Base-by-base conservation (phyloP, 2,113 vertebrate species). In the Glaucomys volans region DNA sequence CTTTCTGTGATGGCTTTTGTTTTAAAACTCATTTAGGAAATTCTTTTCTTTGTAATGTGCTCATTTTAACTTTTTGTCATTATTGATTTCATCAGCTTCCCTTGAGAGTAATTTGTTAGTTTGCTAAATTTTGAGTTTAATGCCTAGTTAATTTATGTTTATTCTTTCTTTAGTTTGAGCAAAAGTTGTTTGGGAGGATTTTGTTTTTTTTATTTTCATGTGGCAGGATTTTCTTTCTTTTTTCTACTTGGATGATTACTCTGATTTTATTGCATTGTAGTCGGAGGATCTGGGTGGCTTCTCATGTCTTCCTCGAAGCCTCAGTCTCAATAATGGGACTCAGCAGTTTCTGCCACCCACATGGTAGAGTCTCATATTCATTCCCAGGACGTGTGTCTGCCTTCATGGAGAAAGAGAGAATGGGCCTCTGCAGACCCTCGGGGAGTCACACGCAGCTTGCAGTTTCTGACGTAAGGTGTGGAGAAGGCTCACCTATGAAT, bases 91-190 rank as follows among this genome's bases (percentile, higher is more conserved):
- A 35, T 59, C 47, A n/a, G 5, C 59, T 42, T 82, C 42, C 18
- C 37, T 14, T 8, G 1, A 67, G 11, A 16, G 5, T 54, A 52
- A 88, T 75, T 92, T 82, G 9, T 52, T 32, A 6, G 57, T 91
- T 90, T 79, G 26, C 47, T 90, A 40, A 72, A 90, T 42, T n/a
- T 75, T 90, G 75, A 91, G 44, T 42, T 64, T 62, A 30, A 42
- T 42, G 7, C 11, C 91, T n/a, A 79, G 26, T 71, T 42, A 17
- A 67, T 52, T 86, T 42, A 32, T 35, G 75, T 52, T 72, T 44
- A 50, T 64, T 84, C 71, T 91, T 84, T 86, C 22, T 81, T 91
- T 57, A 54, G 10, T 42, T 92, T 86, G 79, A 75, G 40, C 30
- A 69, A n/a, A 54, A 4, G 30, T 42, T 72, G 12, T 52, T 90